Evolutionary conservation across 2,797 vertebrate species (phyloP).

Genomic region (Spea hammondii): DNA sequence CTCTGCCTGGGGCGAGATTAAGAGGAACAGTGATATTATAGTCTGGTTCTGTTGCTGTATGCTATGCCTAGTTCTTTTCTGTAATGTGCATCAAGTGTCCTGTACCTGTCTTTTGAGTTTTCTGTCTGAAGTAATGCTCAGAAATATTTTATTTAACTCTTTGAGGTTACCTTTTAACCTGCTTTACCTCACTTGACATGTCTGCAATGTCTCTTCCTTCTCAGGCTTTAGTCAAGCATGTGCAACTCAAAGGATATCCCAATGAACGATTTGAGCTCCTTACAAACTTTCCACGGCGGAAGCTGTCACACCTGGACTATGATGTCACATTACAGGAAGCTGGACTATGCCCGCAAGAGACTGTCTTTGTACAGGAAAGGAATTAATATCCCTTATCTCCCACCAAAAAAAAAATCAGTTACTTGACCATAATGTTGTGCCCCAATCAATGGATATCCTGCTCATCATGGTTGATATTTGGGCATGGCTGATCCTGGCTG

Average conservation of each 20-base stretch:
- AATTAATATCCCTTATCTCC: constrained; percentile 76
- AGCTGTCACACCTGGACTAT: constrained; percentile 98
- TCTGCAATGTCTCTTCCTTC: constrained; percentile 30
- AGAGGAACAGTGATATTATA: too few species aligned
- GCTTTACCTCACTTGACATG: too few species aligned
- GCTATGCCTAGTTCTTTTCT: too few species aligned
- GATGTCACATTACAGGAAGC: constrained; percentile 97
- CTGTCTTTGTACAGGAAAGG: constrained; percentile 99
- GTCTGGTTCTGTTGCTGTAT: too few species aligned
- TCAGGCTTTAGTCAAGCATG: constrained; percentile 92
- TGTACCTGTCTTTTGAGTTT: too few species aligned
- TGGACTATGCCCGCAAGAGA: constrained; percentile 98
- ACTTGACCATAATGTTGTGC: neutral
- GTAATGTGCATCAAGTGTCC: too few species aligned
- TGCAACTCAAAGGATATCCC: constrained; percentile 95
- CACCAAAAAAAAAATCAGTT: neutral
- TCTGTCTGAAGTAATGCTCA: too few species aligned
- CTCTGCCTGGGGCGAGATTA: too few species aligned
- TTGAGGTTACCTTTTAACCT: too few species aligned
- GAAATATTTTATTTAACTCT: too few species aligned
- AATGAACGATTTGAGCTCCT: constrained; percentile 98
- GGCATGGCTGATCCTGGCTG: neutral
- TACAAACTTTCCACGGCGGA: constrained; percentile 97
- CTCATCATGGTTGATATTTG: constrained; percentile 12
- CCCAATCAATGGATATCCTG: neutral